Base-by-base conservation (phyloP, 2,888 invertebrate genomes). In the Omphaloscelis lunosa region DNA sequence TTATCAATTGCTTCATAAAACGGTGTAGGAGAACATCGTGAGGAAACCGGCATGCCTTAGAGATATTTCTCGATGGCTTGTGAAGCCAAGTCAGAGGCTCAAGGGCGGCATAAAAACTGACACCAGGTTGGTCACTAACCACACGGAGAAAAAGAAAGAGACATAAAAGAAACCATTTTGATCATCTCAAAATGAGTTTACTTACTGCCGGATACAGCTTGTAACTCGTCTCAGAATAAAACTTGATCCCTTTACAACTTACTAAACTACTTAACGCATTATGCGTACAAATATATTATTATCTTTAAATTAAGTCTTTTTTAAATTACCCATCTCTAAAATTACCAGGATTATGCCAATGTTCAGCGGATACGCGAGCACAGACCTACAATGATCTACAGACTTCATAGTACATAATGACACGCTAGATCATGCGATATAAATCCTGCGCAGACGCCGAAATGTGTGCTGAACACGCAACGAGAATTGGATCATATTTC, bases 391-490 rank as follows among this genome's bases (percentile, higher is more conserved):
- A 74, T 79, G 79, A 77, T 80, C 72, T 61, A 68, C 74, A 82
- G 59, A 67, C 59, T 80, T 86, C 77, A 76, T 71, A 45, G 71
- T 29, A 20, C 70, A 65, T 84, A 86, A 86, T 86, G 79, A 77
- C 71, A 77, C 75, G 67, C 72, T 76, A 77, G 73, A 82, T 77
- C 82, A 75, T 76, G 76, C 62, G 79, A 71, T 82, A 73, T 85
- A 79, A 79, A 85, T 79, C 71, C 59, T 67, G 77, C 74, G 78
- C 66, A 81, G 80, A 81, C 71, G 76, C 82, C 84, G 20, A 88
- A 87, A 88, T 85, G 84, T 61, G 77, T 41, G 48, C 59, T 45
- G 48, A 45, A 70, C 86, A 88, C 85, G 87, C 88, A 77, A 88
- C 27, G 62, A 0, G 65, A 74, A 80, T 58, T 56, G 56, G 62